These are phyloP conservation scores for Parthenolecanium corni DNA, from an alignment of 2,888 invertebrate genomes.

Conservation along the genomic window DNA sequence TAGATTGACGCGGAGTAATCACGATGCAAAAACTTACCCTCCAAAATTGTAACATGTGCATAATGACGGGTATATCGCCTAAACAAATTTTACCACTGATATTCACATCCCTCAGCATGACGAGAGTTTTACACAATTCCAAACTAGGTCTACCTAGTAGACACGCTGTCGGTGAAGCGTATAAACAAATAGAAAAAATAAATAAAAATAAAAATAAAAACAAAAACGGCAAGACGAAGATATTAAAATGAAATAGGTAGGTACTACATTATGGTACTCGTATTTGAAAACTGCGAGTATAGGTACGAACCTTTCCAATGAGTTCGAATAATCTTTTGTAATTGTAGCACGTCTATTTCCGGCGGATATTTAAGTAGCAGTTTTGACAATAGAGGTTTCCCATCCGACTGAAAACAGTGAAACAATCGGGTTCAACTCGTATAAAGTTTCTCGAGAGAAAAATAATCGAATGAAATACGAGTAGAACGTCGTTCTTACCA, in stretches of 20 bases:
- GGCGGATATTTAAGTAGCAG: slow-evolving; percentile 46
- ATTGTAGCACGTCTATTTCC: slow-evolving; percentile 50
- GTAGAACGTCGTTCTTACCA: slow-evolving; percentile 45
- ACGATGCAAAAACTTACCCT: slow-evolving; percentile 40
- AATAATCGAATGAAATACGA: too few relatives aligned
- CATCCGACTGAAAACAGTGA: slow-evolving; percentile 41
- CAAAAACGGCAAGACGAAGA: too few relatives aligned
- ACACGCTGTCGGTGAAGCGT: slow-evolving; percentile 37
- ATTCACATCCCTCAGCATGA: slow-evolving; percentile 54
- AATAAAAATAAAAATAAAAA: too few relatives aligned
- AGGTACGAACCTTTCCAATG: slow-evolving; percentile 44
- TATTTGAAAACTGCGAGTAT: too few relatives aligned
- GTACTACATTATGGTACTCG: too few relatives aligned
- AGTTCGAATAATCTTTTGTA: slow-evolving; percentile 48
- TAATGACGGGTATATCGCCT: slow-evolving; percentile 49
- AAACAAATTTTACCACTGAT: slow-evolving; percentile 51
- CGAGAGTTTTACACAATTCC: slow-evolving; percentile 55
- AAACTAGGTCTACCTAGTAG: slow-evolving; percentile 49
- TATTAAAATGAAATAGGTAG: too few relatives aligned
- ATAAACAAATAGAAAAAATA: background rate
- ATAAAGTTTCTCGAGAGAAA: background rate
- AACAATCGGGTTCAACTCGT: background rate
- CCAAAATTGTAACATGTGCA: slow-evolving; percentile 55
- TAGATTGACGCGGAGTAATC: background rate
- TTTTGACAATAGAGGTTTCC: slow-evolving; percentile 43